A percentile compares a stretch with the other conserved stretches of the same genome.
Conservation (phyloP, 2,797 vertebrate species). For the Odontamblyopus lacepedii region DNA sequence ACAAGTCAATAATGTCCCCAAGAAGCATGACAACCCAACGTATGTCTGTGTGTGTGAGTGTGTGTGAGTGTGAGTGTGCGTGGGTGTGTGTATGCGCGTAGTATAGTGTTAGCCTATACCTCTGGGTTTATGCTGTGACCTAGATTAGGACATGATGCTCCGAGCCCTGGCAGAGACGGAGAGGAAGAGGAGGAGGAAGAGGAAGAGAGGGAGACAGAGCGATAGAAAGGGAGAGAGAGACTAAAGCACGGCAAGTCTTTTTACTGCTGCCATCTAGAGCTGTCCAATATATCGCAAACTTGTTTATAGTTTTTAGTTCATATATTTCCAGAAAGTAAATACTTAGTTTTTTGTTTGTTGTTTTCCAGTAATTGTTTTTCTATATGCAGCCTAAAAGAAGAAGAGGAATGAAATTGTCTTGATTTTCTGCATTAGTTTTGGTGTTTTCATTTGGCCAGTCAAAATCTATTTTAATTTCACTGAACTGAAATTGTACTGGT, state of each 20-base stretch:
- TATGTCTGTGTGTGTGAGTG: constrained; percentile 12
- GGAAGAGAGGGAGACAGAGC: constrained; percentile 16
- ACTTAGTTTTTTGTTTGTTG: too few species aligned
- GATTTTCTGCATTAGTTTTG: too few species aligned
- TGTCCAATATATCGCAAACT: background rate
- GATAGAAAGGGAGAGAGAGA: background rate
- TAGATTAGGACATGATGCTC: constrained; percentile 74
- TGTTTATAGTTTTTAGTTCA: too few species aligned
- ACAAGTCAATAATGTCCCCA: too few species aligned
- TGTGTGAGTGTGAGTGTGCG: constrained; percentile 25
- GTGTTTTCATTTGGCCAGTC: too few species aligned
- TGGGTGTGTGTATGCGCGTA: background rate
- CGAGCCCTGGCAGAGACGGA: constrained; percentile 54
- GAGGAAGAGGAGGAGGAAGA: background rate
- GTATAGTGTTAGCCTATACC: constrained; percentile 43
- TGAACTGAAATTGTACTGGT: too few species aligned
- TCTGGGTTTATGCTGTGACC: constrained; percentile 74
- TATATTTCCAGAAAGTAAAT: too few species aligned
- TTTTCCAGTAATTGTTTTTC: too few species aligned
- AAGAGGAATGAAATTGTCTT: too few species aligned
- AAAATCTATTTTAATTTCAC: too few species aligned
- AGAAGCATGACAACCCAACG: constrained; percentile 1
- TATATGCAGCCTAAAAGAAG: too few species aligned
- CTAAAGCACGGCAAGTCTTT: background rate
- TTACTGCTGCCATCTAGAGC: background rate